phyloP scores from a whole-genome alignment of 2,888 invertebrate species.

The Callyntrura sp. region DNA sequence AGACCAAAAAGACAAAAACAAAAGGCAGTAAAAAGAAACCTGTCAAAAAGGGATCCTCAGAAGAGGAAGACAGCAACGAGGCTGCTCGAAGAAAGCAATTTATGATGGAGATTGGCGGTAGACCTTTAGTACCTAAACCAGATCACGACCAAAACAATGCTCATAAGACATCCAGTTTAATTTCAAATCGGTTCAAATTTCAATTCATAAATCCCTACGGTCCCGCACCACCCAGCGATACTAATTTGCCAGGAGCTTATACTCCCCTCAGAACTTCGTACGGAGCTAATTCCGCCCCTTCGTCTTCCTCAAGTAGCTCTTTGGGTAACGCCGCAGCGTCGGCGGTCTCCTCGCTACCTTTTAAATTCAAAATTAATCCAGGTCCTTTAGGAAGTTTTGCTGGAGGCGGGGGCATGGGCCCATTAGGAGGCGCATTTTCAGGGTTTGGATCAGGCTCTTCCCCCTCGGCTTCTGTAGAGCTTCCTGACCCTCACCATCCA shows the following conservation, averaged over 20 bases:
- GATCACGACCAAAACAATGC: slow-evolving; percentile 39
- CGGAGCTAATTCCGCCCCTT: background rate
- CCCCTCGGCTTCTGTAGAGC: slow-evolving; percentile 49
- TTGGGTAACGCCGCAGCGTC: background rate
- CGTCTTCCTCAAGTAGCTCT: background rate
- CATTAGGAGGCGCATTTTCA: slow-evolving; percentile 39
- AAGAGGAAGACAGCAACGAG: slow-evolving; percentile 57
- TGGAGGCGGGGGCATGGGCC: slow-evolving; percentile 28
- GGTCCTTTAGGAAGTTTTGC: slow-evolving; percentile 57
- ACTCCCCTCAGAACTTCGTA: background rate
- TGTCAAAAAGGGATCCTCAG: slow-evolving; percentile 42
- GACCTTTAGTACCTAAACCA: slow-evolving; percentile 76
- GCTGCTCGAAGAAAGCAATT: slow-evolving; percentile 50
- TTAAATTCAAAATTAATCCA: slow-evolving; percentile 56
- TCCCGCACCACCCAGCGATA: slow-evolving; percentile 33
- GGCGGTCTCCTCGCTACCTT: slow-evolving; percentile 29
- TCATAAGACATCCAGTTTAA: slow-evolving; percentile 53
- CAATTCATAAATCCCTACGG: slow-evolving; percentile 76
- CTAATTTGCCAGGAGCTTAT: slow-evolving; percentile 21
- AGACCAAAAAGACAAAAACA: slow-evolving; percentile 34
- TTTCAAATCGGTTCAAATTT: slow-evolving; percentile 71
- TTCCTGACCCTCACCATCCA: slow-evolving; percentile 57
- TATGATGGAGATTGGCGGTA: slow-evolving; percentile 75
- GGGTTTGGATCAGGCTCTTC: background rate
- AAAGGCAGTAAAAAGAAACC: slow-evolving; percentile 61